These are phyloP conservation scores for Batillaria attramentaria DNA, from an alignment of 1,140 invertebrate species.

Conservation along the genomic window DNA sequence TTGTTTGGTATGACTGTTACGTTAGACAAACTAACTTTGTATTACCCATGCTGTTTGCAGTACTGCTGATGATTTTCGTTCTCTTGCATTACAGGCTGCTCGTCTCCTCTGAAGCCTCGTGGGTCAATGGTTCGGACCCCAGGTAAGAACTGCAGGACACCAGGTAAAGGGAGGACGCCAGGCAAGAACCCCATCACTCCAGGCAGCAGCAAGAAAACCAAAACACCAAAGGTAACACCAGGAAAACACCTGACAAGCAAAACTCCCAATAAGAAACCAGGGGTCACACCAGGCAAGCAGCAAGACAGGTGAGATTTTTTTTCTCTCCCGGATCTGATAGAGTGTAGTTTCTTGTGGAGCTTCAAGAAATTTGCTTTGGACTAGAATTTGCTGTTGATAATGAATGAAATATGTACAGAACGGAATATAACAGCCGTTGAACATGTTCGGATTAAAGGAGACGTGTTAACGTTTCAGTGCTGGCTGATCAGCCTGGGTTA, in stretches of 20 bases:
- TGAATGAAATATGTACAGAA: neutral
- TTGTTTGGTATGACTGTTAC: neutral
- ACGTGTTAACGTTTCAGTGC: no score
- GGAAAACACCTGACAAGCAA: slow-evolving; percentile 20
- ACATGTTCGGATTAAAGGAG: no score
- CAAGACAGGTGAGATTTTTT: slow-evolving; percentile 38
- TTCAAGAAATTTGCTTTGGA: neutral
- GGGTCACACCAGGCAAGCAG: slow-evolving; percentile 47
- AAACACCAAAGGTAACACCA: slow-evolving; percentile 34
- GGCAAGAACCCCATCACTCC: neutral
- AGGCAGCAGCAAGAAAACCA: slow-evolving; percentile 32
- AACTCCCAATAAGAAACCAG: slow-evolving; percentile 38
- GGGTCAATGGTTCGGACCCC: slow-evolving; percentile 36
- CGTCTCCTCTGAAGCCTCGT: slow-evolving; percentile 50
- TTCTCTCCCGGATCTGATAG: no score
- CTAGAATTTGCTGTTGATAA: neutral
- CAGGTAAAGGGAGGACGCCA: slow-evolving; percentile 55
- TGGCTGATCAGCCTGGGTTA: no score
- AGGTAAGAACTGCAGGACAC: slow-evolving; percentile 51
- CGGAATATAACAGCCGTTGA: no score
- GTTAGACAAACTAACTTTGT: neutral
- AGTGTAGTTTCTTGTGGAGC: no score
- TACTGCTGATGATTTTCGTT: neutral
- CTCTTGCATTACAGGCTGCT: slow-evolving; percentile 24
- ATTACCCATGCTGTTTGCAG: neutral